phyloP scores from a whole-genome alignment of 1,140 invertebrate species.

The Penaeus chinensis region DNA sequence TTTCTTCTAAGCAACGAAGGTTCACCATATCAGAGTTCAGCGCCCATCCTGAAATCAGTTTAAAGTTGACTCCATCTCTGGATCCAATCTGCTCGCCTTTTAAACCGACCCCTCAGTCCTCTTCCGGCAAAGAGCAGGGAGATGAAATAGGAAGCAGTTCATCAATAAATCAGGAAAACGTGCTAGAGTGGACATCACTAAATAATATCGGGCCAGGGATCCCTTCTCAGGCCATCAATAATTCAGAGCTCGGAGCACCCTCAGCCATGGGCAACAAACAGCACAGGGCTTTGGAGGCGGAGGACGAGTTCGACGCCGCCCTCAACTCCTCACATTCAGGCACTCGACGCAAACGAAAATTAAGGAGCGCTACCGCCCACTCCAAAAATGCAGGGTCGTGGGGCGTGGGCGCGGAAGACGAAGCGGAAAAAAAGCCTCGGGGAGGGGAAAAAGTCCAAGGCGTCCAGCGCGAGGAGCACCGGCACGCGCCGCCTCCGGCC shows the following conservation, averaged over 20 bases:
- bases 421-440: not conserved
- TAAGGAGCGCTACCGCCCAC: not conserved
- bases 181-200: not conserved
- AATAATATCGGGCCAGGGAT: not conserved
- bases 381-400: not conserved
- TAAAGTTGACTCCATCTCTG: not conserved
- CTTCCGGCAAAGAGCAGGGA: too few relatives aligned
- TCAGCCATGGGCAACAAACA: slow-evolving; percentile 50
- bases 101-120: too few relatives aligned
- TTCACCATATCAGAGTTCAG: slow-evolving; percentile 26
- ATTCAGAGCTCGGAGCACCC: not conserved
- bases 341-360: not conserved
- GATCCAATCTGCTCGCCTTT: too few relatives aligned
- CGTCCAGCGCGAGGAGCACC: too few relatives aligned
- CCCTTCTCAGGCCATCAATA: slow-evolving; percentile 10
- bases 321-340: not conserved
- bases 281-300: slow-evolving; percentile 18
- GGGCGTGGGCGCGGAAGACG: not conserved
- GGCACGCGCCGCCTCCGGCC: too few relatives aligned
- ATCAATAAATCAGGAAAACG: not conserved
- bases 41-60: not conserved
- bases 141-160: not conserved
- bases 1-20: not conserved
- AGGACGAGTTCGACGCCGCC: not conserved
- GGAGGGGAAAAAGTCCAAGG: too few relatives aligned